Conservation (phyloP, 2,113 vertebrate genomes). For the Elephas maximus region DNA sequence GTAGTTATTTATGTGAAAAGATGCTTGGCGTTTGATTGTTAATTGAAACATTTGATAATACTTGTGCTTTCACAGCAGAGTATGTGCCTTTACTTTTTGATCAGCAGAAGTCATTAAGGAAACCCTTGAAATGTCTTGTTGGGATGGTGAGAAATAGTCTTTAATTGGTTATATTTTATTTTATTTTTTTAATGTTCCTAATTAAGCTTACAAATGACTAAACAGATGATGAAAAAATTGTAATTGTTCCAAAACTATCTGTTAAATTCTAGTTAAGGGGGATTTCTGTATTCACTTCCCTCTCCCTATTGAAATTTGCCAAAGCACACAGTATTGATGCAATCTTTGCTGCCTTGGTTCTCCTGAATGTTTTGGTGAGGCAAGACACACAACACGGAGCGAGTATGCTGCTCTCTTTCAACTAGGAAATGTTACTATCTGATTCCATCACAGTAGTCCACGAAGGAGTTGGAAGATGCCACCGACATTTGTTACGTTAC, state of each 20-base stretch:
- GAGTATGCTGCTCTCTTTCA: neutral
- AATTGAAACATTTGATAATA: neutral
- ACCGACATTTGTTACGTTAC: neutral
- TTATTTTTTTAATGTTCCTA: neutral
- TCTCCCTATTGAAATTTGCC: neutral
- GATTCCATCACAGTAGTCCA: neutral
- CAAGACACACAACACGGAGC: accelerated
- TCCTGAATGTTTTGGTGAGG: neutral
- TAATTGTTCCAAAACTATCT: neutral
- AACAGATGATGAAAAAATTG: constrained; percentile 10
- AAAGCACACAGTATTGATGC: no score
- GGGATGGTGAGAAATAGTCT: neutral
- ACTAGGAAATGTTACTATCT: neutral
- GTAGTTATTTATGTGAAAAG: neutral
- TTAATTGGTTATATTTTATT: neutral
- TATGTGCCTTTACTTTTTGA: neutral
- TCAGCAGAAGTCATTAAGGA: constrained; percentile 29
- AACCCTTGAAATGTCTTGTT: constrained; percentile 12
- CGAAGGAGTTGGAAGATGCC: neutral
- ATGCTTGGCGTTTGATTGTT: neutral
- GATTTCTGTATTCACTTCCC: neutral
- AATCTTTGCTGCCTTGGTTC: neutral
- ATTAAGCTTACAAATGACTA: constrained; percentile 31
- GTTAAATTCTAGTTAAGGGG: neutral
- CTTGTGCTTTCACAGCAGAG: neutral